Conservation (phyloP, 2,888 invertebrate species). For the Sarcophaga rosellei region DNA sequence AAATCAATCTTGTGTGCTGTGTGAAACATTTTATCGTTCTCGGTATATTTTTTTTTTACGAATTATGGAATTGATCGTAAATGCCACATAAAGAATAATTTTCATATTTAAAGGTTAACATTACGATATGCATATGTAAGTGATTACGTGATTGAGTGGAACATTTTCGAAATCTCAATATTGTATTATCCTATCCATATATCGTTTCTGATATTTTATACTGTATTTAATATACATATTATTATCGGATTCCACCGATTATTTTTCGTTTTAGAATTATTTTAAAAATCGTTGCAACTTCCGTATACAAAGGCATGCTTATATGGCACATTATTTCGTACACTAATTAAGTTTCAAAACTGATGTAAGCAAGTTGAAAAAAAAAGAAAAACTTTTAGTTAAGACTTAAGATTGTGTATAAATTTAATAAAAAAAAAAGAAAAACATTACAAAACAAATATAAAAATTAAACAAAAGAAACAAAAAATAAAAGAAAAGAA, state of each 20-base stretch:
- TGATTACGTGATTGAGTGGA: no score
- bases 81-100: no score
- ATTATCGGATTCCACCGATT: not conserved
- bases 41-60: no score
- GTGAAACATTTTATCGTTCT: no score
- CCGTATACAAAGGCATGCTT: constrained; percentile 5
- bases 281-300: constrained; percentile 3
- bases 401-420: not conserved
- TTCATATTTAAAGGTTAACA: no score
- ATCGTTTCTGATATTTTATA: no score
- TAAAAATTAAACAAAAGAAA: not conserved
- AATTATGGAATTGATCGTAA: no score
- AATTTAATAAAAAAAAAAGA: not conserved
- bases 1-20: no score
- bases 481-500: not conserved
- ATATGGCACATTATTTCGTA: constrained; percentile 28
- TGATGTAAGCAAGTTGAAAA: not conserved
- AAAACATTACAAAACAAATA: not conserved
- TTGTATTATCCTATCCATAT: no score
- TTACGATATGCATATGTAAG: no score
- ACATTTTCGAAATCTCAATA: no score
- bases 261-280: not conserved
- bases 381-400: not conserved
- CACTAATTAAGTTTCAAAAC: constrained; percentile 59
- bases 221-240: not conserved